Evolutionary conservation across 2,888 invertebrate genomes (phyloP).

Genomic region (Drosophila emarginata): DNA sequence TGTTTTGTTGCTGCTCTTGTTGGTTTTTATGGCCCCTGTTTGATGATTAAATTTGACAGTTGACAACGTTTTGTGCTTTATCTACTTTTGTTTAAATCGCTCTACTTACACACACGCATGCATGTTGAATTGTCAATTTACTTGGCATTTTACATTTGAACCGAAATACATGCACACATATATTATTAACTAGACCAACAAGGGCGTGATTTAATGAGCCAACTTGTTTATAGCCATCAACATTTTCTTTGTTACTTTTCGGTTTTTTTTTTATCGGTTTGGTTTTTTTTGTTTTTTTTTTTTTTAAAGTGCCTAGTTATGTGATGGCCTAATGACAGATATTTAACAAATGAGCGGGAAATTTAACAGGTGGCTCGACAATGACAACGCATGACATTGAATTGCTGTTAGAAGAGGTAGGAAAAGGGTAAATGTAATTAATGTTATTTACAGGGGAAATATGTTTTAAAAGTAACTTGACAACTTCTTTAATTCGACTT

Average conservation of each 20-base stretch:
- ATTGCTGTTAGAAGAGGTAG: too few relatives aligned
- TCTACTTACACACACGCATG: conserved; percentile 29
- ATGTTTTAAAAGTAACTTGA: neutral
- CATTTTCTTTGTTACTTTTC: conserved; percentile 2
- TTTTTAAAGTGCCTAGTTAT: neutral
- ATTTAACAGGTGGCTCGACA: conserved; percentile 30
- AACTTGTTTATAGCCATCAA: conserved; percentile 18
- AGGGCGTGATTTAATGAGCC: conserved; percentile 63
- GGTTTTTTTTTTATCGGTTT: conserved; percentile 1
- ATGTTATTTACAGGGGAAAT: conserved; percentile 22
- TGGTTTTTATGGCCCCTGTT: conserved; percentile 41
- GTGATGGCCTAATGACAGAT: conserved; percentile 14
- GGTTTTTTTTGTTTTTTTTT: conserved; percentile 7
- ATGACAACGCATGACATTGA: conserved; percentile 8
- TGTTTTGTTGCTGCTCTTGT: conserved; percentile 24
- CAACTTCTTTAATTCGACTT: neutral
- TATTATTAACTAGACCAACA: conserved; percentile 60
- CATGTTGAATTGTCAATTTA: conserved; percentile 66
- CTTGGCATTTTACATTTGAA: conserved; percentile 62
- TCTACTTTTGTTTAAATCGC: conserved; percentile 39
- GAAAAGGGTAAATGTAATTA: neutral
- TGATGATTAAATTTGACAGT: conserved; percentile 75
- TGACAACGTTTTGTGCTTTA: conserved; percentile 69
- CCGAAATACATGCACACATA: conserved; percentile 27
- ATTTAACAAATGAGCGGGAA: conserved; percentile 35